Conservation (phyloP, 2,113 vertebrate genomes). For the Datnioides undecimradiatus region DNA sequence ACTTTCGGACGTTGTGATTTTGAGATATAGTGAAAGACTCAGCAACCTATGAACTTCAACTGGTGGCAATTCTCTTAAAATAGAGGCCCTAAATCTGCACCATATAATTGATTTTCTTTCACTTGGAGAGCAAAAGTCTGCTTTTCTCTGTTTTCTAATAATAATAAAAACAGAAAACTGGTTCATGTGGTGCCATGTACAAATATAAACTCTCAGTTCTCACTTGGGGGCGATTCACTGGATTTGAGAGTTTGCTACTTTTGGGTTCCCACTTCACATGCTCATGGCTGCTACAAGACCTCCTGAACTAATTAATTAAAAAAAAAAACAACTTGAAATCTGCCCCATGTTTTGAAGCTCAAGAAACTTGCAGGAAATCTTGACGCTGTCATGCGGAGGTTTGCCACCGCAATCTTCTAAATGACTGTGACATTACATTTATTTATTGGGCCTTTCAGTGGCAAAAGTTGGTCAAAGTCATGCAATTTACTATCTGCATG, state of each 20-base stretch:
- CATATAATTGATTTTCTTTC: not conserved
- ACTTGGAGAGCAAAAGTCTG: conserved; percentile 1
- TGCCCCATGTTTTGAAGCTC: not conserved
- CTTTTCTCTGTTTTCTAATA: not conserved
- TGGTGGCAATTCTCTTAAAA: not conserved
- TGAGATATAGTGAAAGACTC: not conserved
- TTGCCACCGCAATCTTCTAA: conserved; percentile 1
- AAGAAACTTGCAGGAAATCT: conserved; percentile 12
- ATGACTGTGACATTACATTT: conserved; percentile 5
- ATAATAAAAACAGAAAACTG: not conserved
- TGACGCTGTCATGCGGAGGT: not conserved
- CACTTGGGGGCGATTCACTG: conserved; percentile 15
- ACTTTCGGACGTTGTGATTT: not conserved
- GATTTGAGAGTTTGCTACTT: conserved; percentile 19
- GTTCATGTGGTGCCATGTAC: conserved; percentile 10
- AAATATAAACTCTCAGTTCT: conserved; percentile 41
- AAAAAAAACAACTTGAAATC: conserved; percentile 34
- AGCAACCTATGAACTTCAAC: not conserved
- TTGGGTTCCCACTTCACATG: conserved; percentile 18
- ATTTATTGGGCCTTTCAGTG: conserved; percentile 21
- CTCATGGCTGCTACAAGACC: conserved; percentile 16
- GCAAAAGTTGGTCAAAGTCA: conserved; percentile 34
- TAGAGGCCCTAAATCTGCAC: not conserved
- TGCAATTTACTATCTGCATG: conserved; percentile 24
- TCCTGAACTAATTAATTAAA: conserved; percentile 55